Evolutionary conservation across 1,140 invertebrate species (phyloP).

Genomic region (Centruroides sculpturatus): DNA sequence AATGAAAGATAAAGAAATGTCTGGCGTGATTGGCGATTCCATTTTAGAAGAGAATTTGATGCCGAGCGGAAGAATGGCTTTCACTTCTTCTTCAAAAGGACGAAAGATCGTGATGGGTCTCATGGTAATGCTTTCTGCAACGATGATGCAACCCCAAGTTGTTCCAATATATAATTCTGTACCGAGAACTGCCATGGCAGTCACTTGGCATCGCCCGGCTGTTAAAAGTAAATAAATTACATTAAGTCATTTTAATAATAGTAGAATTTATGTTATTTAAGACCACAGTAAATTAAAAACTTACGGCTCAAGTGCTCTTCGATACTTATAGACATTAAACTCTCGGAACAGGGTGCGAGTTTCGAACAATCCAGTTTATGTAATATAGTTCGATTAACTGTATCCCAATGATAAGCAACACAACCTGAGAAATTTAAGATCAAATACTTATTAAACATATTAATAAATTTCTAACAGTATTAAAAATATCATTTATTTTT

Average conservation of each 20-base stretch:
- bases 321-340: constrained; percentile 75
- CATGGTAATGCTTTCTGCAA: constrained; percentile 61
- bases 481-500: too few relatives aligned
- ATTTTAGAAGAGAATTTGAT: constrained; percentile 17
- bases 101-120: constrained; percentile 76
- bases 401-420: constrained; percentile 72
- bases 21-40: constrained; percentile 16
- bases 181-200: constrained; percentile 51
- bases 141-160: constrained; percentile 78
- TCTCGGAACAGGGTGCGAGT: constrained; percentile 78
- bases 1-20: constrained; percentile 30
- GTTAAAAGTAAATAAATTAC: background rate
- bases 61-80: constrained; percentile 24
- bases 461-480: too few relatives aligned
- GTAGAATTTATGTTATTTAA: too few relatives aligned
- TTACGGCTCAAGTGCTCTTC: constrained; percentile 68
- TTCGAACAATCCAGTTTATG: constrained; percentile 83
- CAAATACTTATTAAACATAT: too few relatives aligned
- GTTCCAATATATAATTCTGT: constrained; percentile 72
- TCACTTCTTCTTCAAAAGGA: constrained; percentile 72
- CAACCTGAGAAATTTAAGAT: constrained; percentile 38
- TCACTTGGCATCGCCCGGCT: constrained; percentile 42
- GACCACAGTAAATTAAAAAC: constrained; percentile 9
- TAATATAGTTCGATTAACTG: constrained; percentile 42
- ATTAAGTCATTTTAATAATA: too few relatives aligned